Evolutionary conservation across 2,888 invertebrate species (phyloP).

Genomic region (Psylliodes chrysocephalus): DNA sequence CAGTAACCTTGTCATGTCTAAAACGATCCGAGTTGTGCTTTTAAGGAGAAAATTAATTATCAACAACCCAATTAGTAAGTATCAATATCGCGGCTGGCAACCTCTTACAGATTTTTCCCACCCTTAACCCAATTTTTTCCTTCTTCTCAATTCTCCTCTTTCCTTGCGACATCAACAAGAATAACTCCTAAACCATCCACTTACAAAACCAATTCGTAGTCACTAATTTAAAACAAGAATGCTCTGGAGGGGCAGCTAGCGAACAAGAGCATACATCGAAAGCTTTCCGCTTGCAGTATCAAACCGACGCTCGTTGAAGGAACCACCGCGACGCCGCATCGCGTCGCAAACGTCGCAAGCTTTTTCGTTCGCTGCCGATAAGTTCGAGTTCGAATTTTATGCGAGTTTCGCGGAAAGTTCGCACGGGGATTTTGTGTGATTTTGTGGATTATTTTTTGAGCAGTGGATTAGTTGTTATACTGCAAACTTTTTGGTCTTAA

Average conservation of each 20-base stretch:
- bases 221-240: constrained; percentile 36
- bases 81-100: not conserved
- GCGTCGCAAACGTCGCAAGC: not conserved
- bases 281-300: constrained; percentile 24
- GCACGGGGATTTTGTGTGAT: not conserved
- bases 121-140: constrained; percentile 16
- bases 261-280: constrained; percentile 19
- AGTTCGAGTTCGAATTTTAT: not conserved
- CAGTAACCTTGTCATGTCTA: no score
- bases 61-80: not conserved
- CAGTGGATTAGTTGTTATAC: not conserved
- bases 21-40: no score
- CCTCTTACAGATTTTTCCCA: not conserved
- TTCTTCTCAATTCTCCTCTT: not conserved
- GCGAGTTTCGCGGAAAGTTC: not conserved
- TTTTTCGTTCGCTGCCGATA: not conserved
- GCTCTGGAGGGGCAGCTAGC: constrained; percentile 34
- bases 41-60: no score
- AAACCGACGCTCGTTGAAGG: constrained; percentile 11
- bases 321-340: constrained; percentile 4
- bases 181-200: constrained; percentile 26
- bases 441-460: not conserved
- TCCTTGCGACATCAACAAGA: constrained; percentile 24
- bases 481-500: not conserved
- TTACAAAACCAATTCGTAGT: constrained; percentile 31